Evolutionary conservation across 1,140 invertebrate species (phyloP), one percentile per base, ranked within the genome.

Genomic region (Scylla paramamosain): DNA sequence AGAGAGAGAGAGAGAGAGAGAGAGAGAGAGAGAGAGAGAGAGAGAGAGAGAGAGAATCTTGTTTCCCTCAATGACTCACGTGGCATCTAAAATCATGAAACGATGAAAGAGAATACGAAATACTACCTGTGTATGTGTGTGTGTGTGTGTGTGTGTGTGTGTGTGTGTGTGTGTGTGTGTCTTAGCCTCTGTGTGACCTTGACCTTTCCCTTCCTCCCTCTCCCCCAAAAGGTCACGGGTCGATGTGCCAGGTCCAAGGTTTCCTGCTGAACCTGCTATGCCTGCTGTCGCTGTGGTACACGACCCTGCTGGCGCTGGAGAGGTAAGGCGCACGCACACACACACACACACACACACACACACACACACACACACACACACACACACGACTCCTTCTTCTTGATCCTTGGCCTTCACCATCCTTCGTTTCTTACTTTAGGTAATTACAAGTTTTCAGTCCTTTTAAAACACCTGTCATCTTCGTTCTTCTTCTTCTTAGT

Each of bases 261-360:
- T 95, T 95, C 25, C 90, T 95, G 6, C 90, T 95, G 12, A 95
- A 95, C 84, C 91, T 95, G 29, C 94, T 95, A 16, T 95, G 94
- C 46, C 91, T 95, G 4, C 94, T 95, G 83, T 95, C 39, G 25
- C 91, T 95, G 2, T 95, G 94, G 94, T 95, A 95, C 45, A 95
- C 94, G 14, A 67, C 91, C 10, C 48, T 95, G 0, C 94, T 95
- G 6, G 91, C 94, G 59, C 77, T 95, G 14, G 94, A 95, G 82
- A 95, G 94, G 94, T 95, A 31, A 45, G 91, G 32, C 86, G 32
- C 86, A 88, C 86, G 32, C 86, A 88, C 86, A 88, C 86, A 88
- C 86, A 88, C 86, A 88, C 86, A 88, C 86, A 88, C 86, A 88
- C 86, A 88, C 86, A 88, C 86, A 88, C 86, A 88, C 86, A 88